These are phyloP conservation scores for Scomber japonicus DNA, from an alignment of 2,113 vertebrate genomes.

Conservation along the genomic window DNA sequence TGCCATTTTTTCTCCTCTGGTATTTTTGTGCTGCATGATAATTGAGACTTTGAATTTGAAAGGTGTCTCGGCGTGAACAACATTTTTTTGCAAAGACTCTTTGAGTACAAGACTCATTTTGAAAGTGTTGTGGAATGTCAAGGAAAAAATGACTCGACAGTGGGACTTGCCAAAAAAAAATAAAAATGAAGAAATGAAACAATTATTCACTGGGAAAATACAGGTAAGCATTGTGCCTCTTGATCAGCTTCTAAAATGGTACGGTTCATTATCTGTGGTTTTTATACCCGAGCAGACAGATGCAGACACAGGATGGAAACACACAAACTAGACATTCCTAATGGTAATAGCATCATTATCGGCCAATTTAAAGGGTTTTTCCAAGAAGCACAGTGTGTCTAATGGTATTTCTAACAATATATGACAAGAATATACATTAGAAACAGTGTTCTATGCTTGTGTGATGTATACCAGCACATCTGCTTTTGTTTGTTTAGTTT, in stretches of 20 bases:
- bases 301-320: slow-evolving; percentile 23
- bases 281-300: slow-evolving; percentile 27
- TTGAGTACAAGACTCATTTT: background rate
- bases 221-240: slow-evolving; percentile 15
- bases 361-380: background rate
- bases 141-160: background rate
- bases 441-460: background rate
- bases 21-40: background rate
- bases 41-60: background rate
- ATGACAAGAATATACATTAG: background rate
- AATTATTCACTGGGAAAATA: slow-evolving; percentile 23
- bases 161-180: slow-evolving; percentile 1
- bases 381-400: background rate
- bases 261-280: slow-evolving; percentile 27
- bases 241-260: slow-evolving; percentile 6
- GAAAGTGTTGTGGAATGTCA: slow-evolving; percentile 30
- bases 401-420: slow-evolving; percentile 7
- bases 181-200: background rate
- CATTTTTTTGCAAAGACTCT: slow-evolving; percentile 20
- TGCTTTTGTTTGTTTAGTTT: background rate
- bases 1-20: background rate
- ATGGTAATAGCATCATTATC: background rate
- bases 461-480: background rate
- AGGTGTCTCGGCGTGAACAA: slow-evolving; percentile 20
- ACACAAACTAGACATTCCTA: slow-evolving; percentile 5